Evolutionary conservation across 1,140 invertebrate genomes (phyloP), one percentile per base, ranked within the genome.

Genomic region (Macrosteles quadrilineatus): DNA sequence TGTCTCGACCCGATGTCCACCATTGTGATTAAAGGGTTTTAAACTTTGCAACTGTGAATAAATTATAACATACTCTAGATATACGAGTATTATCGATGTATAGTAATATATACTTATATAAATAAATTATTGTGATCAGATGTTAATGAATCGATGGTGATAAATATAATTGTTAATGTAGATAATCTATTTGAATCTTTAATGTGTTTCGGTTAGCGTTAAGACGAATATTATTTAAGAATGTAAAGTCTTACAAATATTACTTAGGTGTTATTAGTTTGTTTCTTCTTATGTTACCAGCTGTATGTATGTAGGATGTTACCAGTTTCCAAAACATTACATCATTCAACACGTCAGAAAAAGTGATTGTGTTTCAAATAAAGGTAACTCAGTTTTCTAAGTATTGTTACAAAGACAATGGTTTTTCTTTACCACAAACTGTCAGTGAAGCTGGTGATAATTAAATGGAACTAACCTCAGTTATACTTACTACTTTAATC

Each of bases 131-230:
- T 66, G 63, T 66, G 63, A 66, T 66, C 63, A 45, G 40, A 66
- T 43, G 63, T 66, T 66, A 17, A 66, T 66, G 63, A 66, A 66
- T 43, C 45, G 45, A 66, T 66, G 32, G 63, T 66, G 63, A 66
- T 66, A 66, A 66, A 43, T 66, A 66, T 43, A 21, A 66, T 66
- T 66, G 63, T 66, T 66, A 25, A 66, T 66, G 63, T 66, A 59
- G 55, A 59, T 59, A 59, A 50, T 59, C 55, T 59, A 59, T 59
- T 27, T 29, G 27, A 59, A 14, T 19, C 47, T 50, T 19, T 50
- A 50, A 50, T 50, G 47, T 50, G n/a, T 50, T 50, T 50, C 47
- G 21, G n/a, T n/a, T n/a, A n/a, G n/a, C n/a, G n/a, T n/a, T n/a
- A n/a, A n/a, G n/a, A n/a, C n/a, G n/a, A n/a, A n/a, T 59, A 27